Percentiles rank a stretch among this genome's conserved stretches.
phyloP scores from a whole-genome alignment of 2,888 invertebrate species.

The Penaeus monodon region DNA sequence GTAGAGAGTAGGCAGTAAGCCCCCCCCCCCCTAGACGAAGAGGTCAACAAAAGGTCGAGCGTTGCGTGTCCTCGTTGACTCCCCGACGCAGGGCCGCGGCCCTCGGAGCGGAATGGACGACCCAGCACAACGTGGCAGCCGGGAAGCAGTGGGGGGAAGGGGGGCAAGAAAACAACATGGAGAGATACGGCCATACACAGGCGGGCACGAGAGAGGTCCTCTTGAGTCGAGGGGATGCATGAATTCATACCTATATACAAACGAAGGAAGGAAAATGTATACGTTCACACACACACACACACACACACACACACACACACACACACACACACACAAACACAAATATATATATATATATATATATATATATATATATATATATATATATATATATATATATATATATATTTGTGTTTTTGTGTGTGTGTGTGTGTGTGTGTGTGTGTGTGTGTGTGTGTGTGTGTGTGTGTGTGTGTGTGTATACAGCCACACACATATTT shows the following conservation, averaged over 20 bases:
- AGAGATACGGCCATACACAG: too few species aligned
- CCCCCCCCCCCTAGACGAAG: too few species aligned
- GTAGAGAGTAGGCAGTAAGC: too few species aligned
- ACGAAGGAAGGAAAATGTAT: background rate
- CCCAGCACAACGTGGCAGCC: background rate
- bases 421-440: too few species aligned
- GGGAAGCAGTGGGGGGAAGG: too few species aligned
- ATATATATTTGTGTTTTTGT: background rate
- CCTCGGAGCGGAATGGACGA: background rate
- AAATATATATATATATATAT: background rate
- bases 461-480: background rate
- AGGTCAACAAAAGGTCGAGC: background rate
- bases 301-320: background rate
- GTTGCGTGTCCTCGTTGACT: background rate
- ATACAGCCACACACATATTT: background rate
- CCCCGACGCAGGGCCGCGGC: background rate
- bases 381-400: too few species aligned
- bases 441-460: slow-evolving; percentile 5
- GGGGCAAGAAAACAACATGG: too few species aligned
- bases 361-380: too few species aligned
- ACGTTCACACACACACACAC: background rate
- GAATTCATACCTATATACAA: too few species aligned
- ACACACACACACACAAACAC: background rate
- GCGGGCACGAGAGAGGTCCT: too few species aligned
- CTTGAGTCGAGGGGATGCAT: too few species aligned